Conservation (phyloP, 2,113 vertebrate genomes). For the Lathamus discolor region DNA sequence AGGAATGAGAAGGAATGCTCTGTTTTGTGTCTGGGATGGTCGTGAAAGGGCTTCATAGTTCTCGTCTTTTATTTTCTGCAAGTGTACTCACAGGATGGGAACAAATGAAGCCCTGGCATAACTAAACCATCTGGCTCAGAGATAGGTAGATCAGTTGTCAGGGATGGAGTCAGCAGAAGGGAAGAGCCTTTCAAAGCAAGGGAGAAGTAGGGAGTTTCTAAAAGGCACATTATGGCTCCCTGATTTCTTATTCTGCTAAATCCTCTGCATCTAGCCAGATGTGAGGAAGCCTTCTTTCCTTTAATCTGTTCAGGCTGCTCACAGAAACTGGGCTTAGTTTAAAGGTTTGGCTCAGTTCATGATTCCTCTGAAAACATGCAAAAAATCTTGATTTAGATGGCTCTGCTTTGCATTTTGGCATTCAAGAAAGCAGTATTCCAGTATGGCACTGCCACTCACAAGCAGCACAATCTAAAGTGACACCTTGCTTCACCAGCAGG, state of each 20-base stretch:
- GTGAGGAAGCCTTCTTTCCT: background rate
- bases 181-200: background rate
- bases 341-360: background rate
- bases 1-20: background rate
- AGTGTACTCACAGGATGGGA: background rate
- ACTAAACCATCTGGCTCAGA: background rate
- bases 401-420: background rate
- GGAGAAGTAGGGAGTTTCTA: background rate
- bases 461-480: background rate
- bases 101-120: background rate
- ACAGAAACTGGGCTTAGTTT: background rate
- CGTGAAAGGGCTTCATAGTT: background rate
- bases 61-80: background rate
- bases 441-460: background rate
- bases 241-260: background rate
- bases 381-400: background rate
- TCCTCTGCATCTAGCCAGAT: background rate
- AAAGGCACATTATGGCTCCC: background rate
- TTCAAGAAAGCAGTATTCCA: background rate
- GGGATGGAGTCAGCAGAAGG: background rate
- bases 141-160: rapidly evolving
- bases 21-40: background rate
- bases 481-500: background rate
- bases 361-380: background rate
- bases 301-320: background rate